Percentiles rank a stretch among this genome's conserved stretches.
phyloP scores from a whole-genome alignment of 2,888 invertebrate species.

The Oxycera nigricornis region DNA sequence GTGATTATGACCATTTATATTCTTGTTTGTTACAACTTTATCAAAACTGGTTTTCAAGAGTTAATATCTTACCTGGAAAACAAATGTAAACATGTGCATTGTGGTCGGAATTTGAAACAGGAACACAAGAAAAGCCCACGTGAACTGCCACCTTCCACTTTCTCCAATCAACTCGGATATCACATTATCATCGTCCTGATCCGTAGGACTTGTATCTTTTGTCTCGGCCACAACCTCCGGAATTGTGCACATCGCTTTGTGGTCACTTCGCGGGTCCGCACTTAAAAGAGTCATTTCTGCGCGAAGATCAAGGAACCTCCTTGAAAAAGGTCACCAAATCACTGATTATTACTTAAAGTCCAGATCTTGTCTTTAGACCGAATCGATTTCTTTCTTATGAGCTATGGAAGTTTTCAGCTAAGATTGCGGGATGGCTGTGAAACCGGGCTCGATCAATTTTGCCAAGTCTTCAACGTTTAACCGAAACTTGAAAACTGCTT shows the following conservation, averaged over 20 bases:
- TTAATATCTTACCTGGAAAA: conserved; percentile 63
- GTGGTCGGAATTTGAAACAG: conserved; percentile 70
- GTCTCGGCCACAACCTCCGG: neutral
- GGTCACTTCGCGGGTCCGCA: conserved; percentile 21
- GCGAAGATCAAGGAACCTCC: too few species aligned
- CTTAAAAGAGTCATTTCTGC: conserved; percentile 17
- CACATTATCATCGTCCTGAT: conserved; percentile 58
- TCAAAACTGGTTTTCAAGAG: neutral
- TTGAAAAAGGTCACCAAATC: too few species aligned
- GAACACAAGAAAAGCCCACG: conserved; percentile 66
- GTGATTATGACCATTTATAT: too few species aligned
- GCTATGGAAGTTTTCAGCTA: too few species aligned
- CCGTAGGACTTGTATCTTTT: neutral
- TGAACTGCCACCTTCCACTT: conserved; percentile 68
- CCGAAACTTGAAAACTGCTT: conserved; percentile 12
- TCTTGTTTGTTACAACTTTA: too few species aligned
- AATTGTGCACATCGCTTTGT: neutral
- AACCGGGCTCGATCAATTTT: neutral
- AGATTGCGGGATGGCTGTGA: too few species aligned
- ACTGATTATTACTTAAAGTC: too few species aligned
- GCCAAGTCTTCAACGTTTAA: neutral
- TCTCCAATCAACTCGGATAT: conserved; percentile 66
- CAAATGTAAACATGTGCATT: conserved; percentile 69
- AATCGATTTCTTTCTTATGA: too few species aligned
- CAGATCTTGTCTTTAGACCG: too few species aligned